Conservation (phyloP, 2,888 invertebrate genomes). For the Dynastes tityus region DNA sequence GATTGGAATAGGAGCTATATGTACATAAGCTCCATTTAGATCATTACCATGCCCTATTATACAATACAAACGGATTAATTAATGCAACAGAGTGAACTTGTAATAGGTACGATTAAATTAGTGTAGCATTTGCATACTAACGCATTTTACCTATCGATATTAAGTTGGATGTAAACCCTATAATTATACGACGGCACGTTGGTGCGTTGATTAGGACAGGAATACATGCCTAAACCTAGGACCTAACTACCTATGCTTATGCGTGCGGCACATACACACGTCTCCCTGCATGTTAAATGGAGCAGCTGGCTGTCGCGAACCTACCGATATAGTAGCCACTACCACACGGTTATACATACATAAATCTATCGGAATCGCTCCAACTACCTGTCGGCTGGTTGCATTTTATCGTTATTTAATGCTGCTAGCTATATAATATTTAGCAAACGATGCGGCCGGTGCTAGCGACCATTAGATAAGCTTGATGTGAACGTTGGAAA, state of each 20-base stretch:
- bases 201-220: neutral
- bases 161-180: constrained; percentile 20
- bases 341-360: neutral
- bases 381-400: constrained; percentile 35
- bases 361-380: constrained; percentile 34
- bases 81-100: neutral
- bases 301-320: constrained; percentile 8
- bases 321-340: constrained; percentile 9
- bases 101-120: constrained; percentile 9
- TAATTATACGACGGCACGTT: neutral
- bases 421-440: neutral
- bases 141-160: constrained; percentile 11
- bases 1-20: no score
- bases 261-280: neutral
- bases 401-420: neutral
- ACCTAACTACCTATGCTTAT: constrained; percentile 6
- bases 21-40: no score
- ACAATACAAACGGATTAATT: neutral
- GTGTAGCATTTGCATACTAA: neutral
- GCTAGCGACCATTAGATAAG: constrained; percentile 10
- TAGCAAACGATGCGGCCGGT: constrained; percentile 25
- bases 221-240: no score
- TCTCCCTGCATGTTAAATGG: constrained; percentile 15
- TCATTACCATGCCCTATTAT: no score
- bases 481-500: constrained; percentile 33